Conservation (phyloP, 2,888 invertebrate genomes). For the Drosophila cracens region DNA sequence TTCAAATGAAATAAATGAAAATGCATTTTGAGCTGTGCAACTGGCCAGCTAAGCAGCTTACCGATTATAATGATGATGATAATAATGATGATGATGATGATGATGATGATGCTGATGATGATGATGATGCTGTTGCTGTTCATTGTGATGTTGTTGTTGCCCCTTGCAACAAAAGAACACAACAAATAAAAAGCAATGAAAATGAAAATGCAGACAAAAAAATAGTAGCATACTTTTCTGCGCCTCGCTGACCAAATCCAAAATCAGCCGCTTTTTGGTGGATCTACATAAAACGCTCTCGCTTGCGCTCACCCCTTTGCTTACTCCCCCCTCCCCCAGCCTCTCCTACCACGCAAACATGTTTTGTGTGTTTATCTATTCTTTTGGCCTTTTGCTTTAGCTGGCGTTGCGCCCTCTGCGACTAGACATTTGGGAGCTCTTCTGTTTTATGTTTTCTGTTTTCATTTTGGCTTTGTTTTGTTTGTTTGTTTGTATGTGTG, state of each 20-base stretch:
- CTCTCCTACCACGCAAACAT: background rate
- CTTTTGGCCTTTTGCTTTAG: conserved; percentile 29
- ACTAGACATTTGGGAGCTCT: conserved; percentile 6
- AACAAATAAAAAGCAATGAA: conserved; percentile 4
- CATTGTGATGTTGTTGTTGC: conserved; percentile 11
- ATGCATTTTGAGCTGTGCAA: conserved; percentile 3
- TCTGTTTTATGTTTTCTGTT: background rate
- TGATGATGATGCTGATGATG: background rate
- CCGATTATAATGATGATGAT: conserved; percentile 9
- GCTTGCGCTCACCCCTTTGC: background rate
- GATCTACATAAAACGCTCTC: conserved; percentile 9
- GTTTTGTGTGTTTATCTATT: conserved; percentile 38
- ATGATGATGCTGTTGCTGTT: conserved; percentile 20
- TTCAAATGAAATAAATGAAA: background rate
- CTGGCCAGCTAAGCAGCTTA: conserved; percentile 46
- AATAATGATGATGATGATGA: conserved; percentile 10
- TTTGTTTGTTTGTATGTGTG: background rate
- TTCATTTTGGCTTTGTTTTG: background rate
- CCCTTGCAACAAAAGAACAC: conserved; percentile 13
- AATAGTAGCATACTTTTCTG: conserved; percentile 54
- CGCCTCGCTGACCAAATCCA: conserved; percentile 47
- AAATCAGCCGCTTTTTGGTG: conserved; percentile 22
- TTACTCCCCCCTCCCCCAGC: no score
- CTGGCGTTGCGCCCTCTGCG: conserved; percentile 1
- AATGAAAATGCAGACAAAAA: conserved; percentile 8